These are phyloP conservation scores for Rhaphigaster nebulosa DNA, from an alignment of 2,888 invertebrate genomes.

Conservation along the genomic window DNA sequence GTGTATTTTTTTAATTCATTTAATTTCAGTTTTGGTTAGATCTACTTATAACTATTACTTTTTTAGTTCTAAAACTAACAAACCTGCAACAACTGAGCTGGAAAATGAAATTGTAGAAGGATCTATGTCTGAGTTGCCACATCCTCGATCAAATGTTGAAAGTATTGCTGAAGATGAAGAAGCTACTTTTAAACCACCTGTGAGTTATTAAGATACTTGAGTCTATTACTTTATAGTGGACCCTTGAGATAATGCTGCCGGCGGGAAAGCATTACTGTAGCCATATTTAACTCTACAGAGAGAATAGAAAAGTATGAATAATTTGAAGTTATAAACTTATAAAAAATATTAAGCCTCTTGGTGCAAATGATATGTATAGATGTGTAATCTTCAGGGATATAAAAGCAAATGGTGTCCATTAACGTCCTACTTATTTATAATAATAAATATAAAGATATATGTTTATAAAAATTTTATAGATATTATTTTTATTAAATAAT, in stretches of 20 bases:
- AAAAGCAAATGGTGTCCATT: too few species aligned
- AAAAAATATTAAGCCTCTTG: too few species aligned
- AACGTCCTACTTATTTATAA: too few species aligned
- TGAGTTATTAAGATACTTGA: conserved; percentile 64
- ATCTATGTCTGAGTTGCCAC: not conserved
- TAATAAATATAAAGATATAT: too few species aligned
- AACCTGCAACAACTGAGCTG: conserved; percentile 80
- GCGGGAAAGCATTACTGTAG: too few species aligned
- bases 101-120: conserved; percentile 67
- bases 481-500: too few species aligned
- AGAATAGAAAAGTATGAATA: too few species aligned
- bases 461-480: too few species aligned
- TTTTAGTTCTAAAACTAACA: conserved; percentile 75
- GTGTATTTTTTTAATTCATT: not conserved
- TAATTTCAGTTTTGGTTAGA: not conserved
- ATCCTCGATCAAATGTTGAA: conserved; percentile 59
- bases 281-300: too few species aligned
- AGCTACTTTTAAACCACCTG: conserved; percentile 67
- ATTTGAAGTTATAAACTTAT: too few species aligned
- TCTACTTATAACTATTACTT: not conserved
- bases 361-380: too few species aligned
- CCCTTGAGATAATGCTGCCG: not conserved
- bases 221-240: not conserved
- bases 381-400: too few species aligned
- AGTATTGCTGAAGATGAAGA: conserved; percentile 66